A percentile compares a stretch with the other conserved stretches of the same genome.
Evolutionary conservation across 1,140 invertebrate genomes (phyloP).

Genomic region (Drosophila ficusphila): DNA sequence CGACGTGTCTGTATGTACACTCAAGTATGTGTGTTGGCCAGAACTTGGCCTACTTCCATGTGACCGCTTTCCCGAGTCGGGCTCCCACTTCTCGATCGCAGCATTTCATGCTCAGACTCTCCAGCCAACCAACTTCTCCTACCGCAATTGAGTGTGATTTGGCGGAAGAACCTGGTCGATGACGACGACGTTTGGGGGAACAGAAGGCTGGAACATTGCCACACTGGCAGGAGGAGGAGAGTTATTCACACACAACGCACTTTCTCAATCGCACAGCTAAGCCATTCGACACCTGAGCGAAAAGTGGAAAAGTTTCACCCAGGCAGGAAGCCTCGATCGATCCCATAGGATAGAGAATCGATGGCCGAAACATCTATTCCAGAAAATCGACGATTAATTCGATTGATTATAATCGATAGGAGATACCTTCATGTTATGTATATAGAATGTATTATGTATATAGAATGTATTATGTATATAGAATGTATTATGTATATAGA

Average conservation of each 20-base stretch:
- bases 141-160: conserved; percentile 32
- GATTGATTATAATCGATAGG: neutral
- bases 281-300: conserved; percentile 14
- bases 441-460: neutral
- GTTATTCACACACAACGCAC: conserved; percentile 42
- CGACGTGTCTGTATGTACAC: conserved; percentile 23
- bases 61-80: conserved; percentile 56
- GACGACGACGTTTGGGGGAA: neutral
- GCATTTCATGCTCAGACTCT: neutral
- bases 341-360: conserved; percentile 1
- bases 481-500: no score
- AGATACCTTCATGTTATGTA: neutral
- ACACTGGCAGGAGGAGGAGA: no score
- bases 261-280: conserved; percentile 43
- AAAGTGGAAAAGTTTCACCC: conserved; percentile 21
- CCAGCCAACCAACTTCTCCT: conserved; percentile 16
- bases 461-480: no score
- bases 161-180: neutral
- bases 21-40: conserved; percentile 24
- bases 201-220: no score
- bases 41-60: conserved; percentile 71
- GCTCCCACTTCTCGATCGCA: conserved; percentile 35
- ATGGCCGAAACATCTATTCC: conserved; percentile 11
- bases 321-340: conserved; percentile 9
- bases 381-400: conserved; percentile 4